Evolutionary conservation across 2,888 invertebrate genomes (phyloP), one percentile per base, ranked within the genome.

Genomic region (Watsonalla cultraria): DNA sequence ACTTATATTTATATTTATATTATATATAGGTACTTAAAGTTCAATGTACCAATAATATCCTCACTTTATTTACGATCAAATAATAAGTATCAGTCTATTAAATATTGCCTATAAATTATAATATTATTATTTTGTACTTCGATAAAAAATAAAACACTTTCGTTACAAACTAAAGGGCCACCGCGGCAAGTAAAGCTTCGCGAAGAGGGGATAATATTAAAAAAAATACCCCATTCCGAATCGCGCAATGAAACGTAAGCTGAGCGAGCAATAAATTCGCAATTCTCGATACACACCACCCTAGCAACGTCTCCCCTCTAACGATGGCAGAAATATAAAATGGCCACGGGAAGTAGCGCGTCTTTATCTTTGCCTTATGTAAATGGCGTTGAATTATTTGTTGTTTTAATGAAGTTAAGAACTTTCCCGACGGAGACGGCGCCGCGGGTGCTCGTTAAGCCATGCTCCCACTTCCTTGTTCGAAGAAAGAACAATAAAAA

Each of bases 351-450:
- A 70, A 72, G 72, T 84, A 80, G 86, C 88, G 86, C 88, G 86
- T 81, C 89, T 90, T 89, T 89, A 90, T 90, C 86, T 89, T 86
- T 89, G 89, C 80, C 86, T 86, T 88, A 90, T 89, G 89, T 84
- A 87, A 90, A 90, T 90, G 70, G 71, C 65, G 70, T 68, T 70
- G 64, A 80, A 76, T 83, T 78, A 82, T 84, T 80, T 71, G 70
- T 71, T 76, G 73, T 84, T 84, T 24, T 82, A 82, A 86, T 84
- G 84, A 85, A 80, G 81, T 80, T 85, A 85, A 85, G 80, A 87
- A 90, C 85, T 88, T 88, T 84, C 75, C 74, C 84, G 79, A 74
- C 78, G 65, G 59, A 67, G 71, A 62, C 74, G 82, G 76, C 82
- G 76, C 76, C 67, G 57, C 65, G 60, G 72, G 74, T 72, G 68